Evolutionary conservation across 1,140 invertebrate species (phyloP), one percentile per base, ranked within the genome.

Genomic region (Tachypleus tridentatus): DNA sequence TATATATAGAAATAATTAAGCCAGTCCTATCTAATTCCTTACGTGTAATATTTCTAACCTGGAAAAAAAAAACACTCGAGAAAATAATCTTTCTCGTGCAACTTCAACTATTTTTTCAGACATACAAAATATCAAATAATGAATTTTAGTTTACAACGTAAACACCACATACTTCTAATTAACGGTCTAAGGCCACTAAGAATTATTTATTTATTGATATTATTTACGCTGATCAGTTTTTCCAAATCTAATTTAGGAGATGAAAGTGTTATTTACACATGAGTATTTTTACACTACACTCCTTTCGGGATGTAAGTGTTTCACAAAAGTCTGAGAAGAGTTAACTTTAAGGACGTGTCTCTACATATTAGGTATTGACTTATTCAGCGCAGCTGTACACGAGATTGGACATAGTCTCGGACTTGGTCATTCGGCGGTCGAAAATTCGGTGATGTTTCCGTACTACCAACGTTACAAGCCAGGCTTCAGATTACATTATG

Each of bases 361-460:
- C 50, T 52, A 29, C 4, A 5, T 68, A 67, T 49, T 65, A 75
- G 80, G 77, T 57, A 76, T 80, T 3, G 80, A 81, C 67, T 70
- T 83, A 57, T 81, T 80, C 64, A 76, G 78, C 67, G 77, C 78
- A 5, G 78, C 77, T 9, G 73, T 73, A 3, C 79, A 80, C 68
- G 79, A 80, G 66, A 73, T 80, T 10, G 79, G 79, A 7, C 79
- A 80, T 70, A 74, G 76, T 7, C 65, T 80, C 11, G 79, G 79
- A 4, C 71, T 80, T 7, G 74, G 73, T 11, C 79, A 80, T 70
- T 77, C 76, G 3, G 69, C 71, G 11, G 76, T 74, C 29, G 65
- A 72, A 57, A 73, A 70, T 29, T 73, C 78, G 0, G 63, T 80
- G 4, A 80, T 80, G 79, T 77, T 72, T 67, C 78, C 78, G 4